A percentile compares a stretch with the other conserved stretches of the same genome.
Evolutionary conservation across 2,888 invertebrate genomes (phyloP).

Genomic region (Smittia aterrima): DNA sequence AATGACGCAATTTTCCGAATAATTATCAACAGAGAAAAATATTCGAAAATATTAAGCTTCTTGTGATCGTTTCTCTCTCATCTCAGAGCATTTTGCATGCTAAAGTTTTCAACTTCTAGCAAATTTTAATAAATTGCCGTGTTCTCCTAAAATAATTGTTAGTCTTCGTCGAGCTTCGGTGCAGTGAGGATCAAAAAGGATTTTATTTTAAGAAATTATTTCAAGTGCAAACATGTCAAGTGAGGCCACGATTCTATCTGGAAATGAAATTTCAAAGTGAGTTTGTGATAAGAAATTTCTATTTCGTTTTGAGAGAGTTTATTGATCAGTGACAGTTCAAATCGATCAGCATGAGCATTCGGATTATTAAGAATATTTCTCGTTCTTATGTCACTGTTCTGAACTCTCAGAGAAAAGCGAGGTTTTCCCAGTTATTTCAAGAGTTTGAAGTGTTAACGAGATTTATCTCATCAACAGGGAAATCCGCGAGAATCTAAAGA

Average conservation of each 20-base stretch:
- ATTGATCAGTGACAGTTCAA: neutral
- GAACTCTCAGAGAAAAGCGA: neutral
- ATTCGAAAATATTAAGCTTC: no score
- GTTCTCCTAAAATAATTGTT: no score
- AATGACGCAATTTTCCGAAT: no score
- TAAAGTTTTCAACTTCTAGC: no score
- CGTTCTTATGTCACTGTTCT: neutral
- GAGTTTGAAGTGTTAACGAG: neutral
- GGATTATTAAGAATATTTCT: neutral
- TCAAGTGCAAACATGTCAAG: no score
- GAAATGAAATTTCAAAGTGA: conserved; percentile 30
- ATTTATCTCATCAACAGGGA: conserved; percentile 57
- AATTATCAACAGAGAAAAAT: no score
- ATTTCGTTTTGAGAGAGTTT: neutral
- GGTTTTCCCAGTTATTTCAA: neutral
- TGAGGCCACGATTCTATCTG: conserved; percentile 24
- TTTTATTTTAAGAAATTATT: no score
- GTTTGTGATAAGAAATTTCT: conserved; percentile 1
- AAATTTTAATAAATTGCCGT: no score
- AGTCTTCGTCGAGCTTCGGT: no score
- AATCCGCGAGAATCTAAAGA: conserved; percentile 66
- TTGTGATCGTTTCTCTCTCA: no score
- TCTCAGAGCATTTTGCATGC: no score
- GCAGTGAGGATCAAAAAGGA: no score
- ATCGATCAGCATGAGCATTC: neutral